Evolutionary conservation across 1,140 invertebrate species (phyloP).

Genomic region (Anoplophora glabripennis): DNA sequence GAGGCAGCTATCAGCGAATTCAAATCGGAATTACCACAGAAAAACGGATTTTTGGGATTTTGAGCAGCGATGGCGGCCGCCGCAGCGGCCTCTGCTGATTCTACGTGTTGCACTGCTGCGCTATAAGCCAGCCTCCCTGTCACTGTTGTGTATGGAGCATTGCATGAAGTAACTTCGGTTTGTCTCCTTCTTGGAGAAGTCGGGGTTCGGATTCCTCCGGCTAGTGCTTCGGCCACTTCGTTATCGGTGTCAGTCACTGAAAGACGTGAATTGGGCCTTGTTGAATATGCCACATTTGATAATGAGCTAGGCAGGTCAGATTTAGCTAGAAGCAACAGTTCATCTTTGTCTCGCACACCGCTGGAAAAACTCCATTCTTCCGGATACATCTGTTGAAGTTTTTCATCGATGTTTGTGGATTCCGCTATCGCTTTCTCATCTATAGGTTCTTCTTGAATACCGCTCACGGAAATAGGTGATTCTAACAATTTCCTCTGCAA

Average conservation of each 20-base stretch:
- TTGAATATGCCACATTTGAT: conserved; percentile 43
- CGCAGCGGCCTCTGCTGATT: conserved; percentile 48
- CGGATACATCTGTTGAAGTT: conserved; percentile 65
- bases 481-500: conserved; percentile 66
- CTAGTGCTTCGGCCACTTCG: conserved; percentile 54
- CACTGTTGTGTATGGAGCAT: conserved; percentile 58
- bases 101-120: conserved; percentile 58
- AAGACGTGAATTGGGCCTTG: conserved; percentile 58
- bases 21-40: conserved; percentile 51
- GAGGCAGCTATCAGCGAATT: conserved; percentile 53
- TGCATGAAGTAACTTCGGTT: conserved; percentile 52
- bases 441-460: conserved; percentile 52
- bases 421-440: conserved; percentile 55
- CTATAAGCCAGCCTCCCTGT: conserved; percentile 59
- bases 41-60: conserved; percentile 46
- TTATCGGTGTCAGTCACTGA: conserved; percentile 56
- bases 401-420: conserved; percentile 67
- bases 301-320: conserved; percentile 40
- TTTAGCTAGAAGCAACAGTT: conserved; percentile 53
- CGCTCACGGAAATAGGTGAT: conserved; percentile 51
- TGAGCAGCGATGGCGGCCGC: conserved; percentile 26
- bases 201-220: conserved; percentile 47
- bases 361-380: conserved; percentile 71
- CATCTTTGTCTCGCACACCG: conserved; percentile 58
- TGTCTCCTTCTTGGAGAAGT: conserved; percentile 56